Base-by-base conservation (phyloP, 2,888 invertebrate genomes). In the Melikaiella ostensackeni region DNA sequence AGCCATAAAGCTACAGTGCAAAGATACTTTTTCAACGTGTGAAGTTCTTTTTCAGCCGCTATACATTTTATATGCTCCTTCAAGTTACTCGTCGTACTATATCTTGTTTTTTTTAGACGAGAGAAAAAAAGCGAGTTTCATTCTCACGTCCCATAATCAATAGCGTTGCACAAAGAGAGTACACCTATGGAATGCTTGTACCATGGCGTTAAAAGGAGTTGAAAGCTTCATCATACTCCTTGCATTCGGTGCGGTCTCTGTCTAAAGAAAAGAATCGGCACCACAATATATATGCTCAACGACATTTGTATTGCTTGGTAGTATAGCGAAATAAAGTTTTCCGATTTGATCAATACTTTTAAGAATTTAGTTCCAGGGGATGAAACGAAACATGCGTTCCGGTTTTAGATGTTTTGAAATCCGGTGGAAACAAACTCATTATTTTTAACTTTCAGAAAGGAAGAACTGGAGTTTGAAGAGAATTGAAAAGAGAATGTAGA, bases 101-200 rank as follows among this genome's bases (percentile, higher is more conserved):
- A 24, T 16, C 38, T 13, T 64, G 46, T 19, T 30, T 46, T 50
- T 50, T 70, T 30, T 70, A 11, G 2, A 8, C 8, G 46, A 50
- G n/a, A 2, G 4, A 30, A 46, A n/a, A 50, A 50, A 50, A 50
- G 11, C 30, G 70, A 50, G 70, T 30, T 70, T 50, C 46, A 66
- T 30, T 30, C 70, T 70, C 70, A 70, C 70, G 70, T 70, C 70
- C 50, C n/a, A 30, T 70, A 50, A 70, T 70, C 70, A 70, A 70
- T 70, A 70, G 30, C 16, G 16, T 8, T 70, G 50, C 46, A 70
- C 50, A 70, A 70, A 19, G n/a, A n/a, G n/a, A n/a, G 50, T 30
- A 30, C 46, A 50, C 42, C 70, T 19, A 50, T 27, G 70, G 50
- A 46, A 70, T 50, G 46, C 30, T 46, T 46, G 50, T 70, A 70